Conservation (phyloP, 2,888 invertebrate genomes). For the Patella caerulea region DNA sequence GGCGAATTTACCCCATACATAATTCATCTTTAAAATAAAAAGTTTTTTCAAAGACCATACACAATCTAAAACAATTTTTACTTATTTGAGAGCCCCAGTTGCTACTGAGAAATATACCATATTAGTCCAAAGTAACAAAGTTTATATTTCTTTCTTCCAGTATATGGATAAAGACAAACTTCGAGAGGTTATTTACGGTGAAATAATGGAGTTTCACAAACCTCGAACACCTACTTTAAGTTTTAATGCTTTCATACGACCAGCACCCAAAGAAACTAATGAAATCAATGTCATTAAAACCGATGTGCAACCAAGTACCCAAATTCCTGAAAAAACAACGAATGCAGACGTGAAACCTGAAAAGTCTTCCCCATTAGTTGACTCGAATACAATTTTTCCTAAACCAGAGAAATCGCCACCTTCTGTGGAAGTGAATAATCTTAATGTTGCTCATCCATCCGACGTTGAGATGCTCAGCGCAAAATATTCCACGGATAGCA, state of each 20-base stretch:
- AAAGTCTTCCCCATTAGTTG: not conserved
- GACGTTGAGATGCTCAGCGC: slow-evolving; percentile 69
- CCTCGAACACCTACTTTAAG: slow-evolving; percentile 54
- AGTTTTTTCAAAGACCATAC: no score
- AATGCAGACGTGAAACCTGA: not conserved
- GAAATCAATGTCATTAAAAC: not conserved
- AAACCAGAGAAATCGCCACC: slow-evolving; percentile 35
- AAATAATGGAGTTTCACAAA: slow-evolving; percentile 66
- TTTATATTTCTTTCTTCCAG: slow-evolving; percentile 47
- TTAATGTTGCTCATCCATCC: slow-evolving; percentile 30
- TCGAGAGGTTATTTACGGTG: slow-evolving; percentile 66
- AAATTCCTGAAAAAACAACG: not conserved
- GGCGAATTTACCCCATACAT: no score
- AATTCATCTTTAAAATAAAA: no score
- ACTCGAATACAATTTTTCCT: not conserved
- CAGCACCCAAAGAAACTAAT: slow-evolving; percentile 51
- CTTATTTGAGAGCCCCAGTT: no score
- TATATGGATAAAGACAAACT: slow-evolving; percentile 61
- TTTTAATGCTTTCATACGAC: slow-evolving; percentile 57
- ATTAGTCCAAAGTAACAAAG: no score
- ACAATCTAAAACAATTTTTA: no score
- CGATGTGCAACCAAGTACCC: not conserved
- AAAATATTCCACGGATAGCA: slow-evolving; percentile 41
- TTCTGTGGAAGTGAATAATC: slow-evolving; percentile 38
- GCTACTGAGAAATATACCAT: no score